phyloP scores from a whole-genome alignment of 2,888 invertebrate species.

The Melanostoma scalare region DNA sequence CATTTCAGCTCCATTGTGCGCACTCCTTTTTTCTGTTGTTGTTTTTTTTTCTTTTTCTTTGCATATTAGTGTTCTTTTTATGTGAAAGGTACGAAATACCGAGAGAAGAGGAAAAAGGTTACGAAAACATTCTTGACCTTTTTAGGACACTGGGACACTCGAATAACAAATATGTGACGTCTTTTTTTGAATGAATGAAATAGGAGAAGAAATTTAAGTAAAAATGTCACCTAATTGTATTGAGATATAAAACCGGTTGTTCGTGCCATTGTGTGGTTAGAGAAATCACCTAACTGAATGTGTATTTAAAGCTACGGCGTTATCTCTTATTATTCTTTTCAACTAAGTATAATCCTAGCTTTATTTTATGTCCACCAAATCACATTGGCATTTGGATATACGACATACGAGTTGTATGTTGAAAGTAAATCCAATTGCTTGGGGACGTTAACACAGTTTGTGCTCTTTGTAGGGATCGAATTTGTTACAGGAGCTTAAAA shows the following conservation, averaged over 20 bases:
- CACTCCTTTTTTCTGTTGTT: slow-evolving; percentile 8
- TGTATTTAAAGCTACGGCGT: not conserved
- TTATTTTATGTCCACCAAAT: slow-evolving; percentile 61
- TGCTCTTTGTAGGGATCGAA: not conserved
- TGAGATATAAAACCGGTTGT: slow-evolving; percentile 39
- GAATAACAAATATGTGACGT: slow-evolving; percentile 60
- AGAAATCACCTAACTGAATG: slow-evolving; percentile 10
- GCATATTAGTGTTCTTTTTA: slow-evolving; percentile 1
- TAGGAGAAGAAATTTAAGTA: slow-evolving; percentile 4
- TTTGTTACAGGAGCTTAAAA: slow-evolving; percentile 26
- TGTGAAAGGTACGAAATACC: slow-evolving; percentile 35
- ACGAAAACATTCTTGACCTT: slow-evolving; percentile 59
- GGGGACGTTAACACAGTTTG: slow-evolving; percentile 37
- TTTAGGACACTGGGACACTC: slow-evolving; percentile 60
- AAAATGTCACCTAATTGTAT: slow-evolving; percentile 66
- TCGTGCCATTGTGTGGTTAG: slow-evolving; percentile 59
- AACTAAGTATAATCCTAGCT: slow-evolving; percentile 53
- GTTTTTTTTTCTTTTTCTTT: not conserved
- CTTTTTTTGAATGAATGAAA: slow-evolving; percentile 3
- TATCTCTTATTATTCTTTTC: not conserved
- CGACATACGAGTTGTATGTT: slow-evolving; percentile 17
- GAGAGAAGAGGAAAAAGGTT: slow-evolving; percentile 31
- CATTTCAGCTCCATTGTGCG: slow-evolving; percentile 51
- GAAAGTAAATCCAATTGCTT: slow-evolving; percentile 61
- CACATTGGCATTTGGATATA: slow-evolving; percentile 42